phyloP scores from a whole-genome alignment of 2,888 invertebrate genomes.

The Callimorpha dominula region DNA sequence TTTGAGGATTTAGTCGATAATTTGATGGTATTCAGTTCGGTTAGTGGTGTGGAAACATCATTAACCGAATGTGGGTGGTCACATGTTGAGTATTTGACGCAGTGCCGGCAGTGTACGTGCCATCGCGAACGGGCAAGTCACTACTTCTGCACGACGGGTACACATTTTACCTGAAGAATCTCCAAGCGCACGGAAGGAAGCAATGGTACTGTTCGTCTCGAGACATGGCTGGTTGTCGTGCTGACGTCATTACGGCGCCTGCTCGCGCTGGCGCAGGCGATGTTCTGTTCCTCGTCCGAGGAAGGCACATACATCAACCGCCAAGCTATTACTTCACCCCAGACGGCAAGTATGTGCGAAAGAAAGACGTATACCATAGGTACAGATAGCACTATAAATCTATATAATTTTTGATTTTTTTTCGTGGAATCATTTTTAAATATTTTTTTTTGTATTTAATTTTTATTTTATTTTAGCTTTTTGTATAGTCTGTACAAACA shows the following conservation, averaged over 20 bases:
- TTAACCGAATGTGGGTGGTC: conserved; percentile 53
- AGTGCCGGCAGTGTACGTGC: conserved; percentile 83
- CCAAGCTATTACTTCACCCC: conserved; percentile 82
- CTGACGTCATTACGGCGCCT: conserved; percentile 82
- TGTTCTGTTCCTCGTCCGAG: conserved; percentile 79
- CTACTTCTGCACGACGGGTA: conserved; percentile 81
- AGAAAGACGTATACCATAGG: conserved; percentile 81
- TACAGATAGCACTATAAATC: conserved; percentile 72
- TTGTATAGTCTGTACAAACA: conserved; percentile 30
- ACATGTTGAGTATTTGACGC: conserved; percentile 58
- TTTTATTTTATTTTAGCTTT: conserved; percentile 30
- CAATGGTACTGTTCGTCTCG: conserved; percentile 85
- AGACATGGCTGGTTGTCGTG: conserved; percentile 83
- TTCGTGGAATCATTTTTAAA: conserved; percentile 26
- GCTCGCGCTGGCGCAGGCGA: conserved; percentile 69
- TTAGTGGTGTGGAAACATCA: conserved; percentile 39
- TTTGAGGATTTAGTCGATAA: conserved; percentile 37
- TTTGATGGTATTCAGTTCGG: conserved; percentile 34
- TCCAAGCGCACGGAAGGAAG: conserved; percentile 81
- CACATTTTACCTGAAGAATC: conserved; percentile 83
- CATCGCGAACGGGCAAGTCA: conserved; percentile 83
- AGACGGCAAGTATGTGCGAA: conserved; percentile 82
- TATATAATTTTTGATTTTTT: conserved; percentile 26
- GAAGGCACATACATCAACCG: conserved; percentile 80
- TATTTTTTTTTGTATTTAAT: conserved; percentile 35